Percentiles rank a stretch among this genome's conserved stretches.
phyloP scores from a whole-genome alignment of 2,797 vertebrate species.

The Tenualosa thibaudeaui region DNA sequence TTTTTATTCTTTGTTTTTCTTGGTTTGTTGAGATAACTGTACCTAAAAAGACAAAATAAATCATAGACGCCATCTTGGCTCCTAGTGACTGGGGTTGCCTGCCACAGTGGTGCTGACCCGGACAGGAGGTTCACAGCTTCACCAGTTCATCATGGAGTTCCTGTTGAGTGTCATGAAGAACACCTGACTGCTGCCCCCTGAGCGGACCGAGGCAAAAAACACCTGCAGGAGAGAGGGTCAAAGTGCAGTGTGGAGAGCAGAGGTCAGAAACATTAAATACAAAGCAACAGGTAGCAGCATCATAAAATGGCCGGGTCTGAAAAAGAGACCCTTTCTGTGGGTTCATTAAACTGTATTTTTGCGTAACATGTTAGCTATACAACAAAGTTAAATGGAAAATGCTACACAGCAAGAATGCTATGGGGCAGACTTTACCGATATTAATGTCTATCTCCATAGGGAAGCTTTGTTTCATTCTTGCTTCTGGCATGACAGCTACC shows the following conservation, averaged over 20 bases:
- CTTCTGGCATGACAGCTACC: no score
- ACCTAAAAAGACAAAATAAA: conserved; percentile 49
- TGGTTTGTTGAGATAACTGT: conserved; percentile 38
- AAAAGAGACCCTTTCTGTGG: no score
- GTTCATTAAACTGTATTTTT: neutral
- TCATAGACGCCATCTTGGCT: conserved; percentile 64
- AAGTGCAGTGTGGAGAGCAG: neutral
- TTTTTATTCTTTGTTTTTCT: conserved; percentile 10
- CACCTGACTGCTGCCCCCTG: conserved; percentile 97
- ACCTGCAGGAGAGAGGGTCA: conserved; percentile 73
- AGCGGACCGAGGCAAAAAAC: conserved; percentile 98
- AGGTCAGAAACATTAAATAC: neutral
- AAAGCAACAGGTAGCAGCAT: neutral
- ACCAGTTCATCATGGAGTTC: conserved; percentile 99
- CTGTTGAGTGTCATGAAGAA: conserved; percentile 99
- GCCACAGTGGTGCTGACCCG: conserved; percentile 33
- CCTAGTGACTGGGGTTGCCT: neutral
- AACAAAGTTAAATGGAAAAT: neutral
- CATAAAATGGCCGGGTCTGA: neutral
- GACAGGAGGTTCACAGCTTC: conserved; percentile 72
- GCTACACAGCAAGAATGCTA: no score
- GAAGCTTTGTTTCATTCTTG: no score
- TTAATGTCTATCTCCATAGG: no score
- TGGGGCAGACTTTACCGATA: no score
- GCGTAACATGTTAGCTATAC: neutral